Evolutionary conservation across 1,140 invertebrate genomes (phyloP), one percentile per base, ranked within the genome.

Genomic region (Drosophila kepulauana): DNA sequence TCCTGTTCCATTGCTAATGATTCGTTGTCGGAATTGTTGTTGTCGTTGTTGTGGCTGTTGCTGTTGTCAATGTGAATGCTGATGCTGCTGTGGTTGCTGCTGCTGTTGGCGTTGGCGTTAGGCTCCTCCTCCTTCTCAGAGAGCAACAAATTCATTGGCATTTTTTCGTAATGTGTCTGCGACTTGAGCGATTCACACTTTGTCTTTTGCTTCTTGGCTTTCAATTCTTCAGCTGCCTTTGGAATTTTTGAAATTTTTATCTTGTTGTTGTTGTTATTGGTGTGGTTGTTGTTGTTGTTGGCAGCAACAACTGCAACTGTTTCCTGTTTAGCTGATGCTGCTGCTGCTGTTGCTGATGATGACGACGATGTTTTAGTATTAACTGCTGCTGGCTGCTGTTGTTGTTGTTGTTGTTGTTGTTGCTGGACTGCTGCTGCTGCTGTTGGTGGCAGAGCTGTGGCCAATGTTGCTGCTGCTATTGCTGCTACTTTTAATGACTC

Each of bases 201-300:
- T 72, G 79, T 69, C 87, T 90, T 91, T 87, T 63, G 66, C 62
- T 90, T 78, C 79, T 81, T 81, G 74, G 87, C 75, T 88, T 80
- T 89, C 68, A 91, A 76, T 81, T 86, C 78, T 68, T 91, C 81
- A 72, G 79, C 72, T 91, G 91, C 88, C 78, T 88, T 87, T 88
- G 88, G 75, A 84, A 84, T 87, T 91, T 88, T 84, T 56, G 71
- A 75, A 88, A 91, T 79, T 88, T 91, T 89, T 87, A 75, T 72
- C 68, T 41, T 69, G 63, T 20, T 48, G 66, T 45, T 25, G 54
- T 30, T 28, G 51, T 48, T 49, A 41, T 64, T 63, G 49, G 52
- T 61, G 49, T 68, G 67, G 52, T 69, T 58, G 54, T 58, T 66
- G 74, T 52, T 48, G 38, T 13, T 49, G 35, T 30, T 70, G 35